phyloP scores from a whole-genome alignment of 2,113 vertebrate genomes.

The Tichodroma muraria region DNA sequence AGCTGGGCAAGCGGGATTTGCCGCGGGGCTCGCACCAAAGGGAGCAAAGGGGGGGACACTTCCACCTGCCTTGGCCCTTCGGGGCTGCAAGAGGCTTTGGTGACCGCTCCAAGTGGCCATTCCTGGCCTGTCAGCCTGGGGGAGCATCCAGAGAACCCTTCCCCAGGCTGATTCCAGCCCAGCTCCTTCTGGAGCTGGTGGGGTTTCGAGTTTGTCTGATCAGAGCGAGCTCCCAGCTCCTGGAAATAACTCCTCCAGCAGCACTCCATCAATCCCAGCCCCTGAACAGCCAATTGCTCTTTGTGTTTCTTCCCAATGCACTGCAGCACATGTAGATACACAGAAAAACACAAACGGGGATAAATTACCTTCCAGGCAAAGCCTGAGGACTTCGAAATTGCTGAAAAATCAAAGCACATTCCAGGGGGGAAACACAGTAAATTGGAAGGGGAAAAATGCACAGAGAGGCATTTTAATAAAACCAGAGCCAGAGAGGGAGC shows the following conservation, averaged over 20 bases:
- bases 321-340: background rate
- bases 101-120: background rate
- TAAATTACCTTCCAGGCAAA: conserved; percentile 36
- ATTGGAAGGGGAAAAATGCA: background rate
- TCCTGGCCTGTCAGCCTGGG: accelerated
- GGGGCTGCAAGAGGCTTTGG: background rate
- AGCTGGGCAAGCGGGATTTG: background rate
- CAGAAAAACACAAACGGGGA: background rate
- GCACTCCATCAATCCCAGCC: background rate
- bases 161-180: background rate
- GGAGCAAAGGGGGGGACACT: background rate
- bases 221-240: background rate
- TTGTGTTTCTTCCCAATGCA: background rate
- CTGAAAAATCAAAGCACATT: conserved; percentile 48
- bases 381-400: conserved; percentile 3
- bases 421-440: background rate
- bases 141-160: background rate
- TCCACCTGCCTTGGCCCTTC: accelerated
- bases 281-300: background rate
- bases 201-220: background rate
- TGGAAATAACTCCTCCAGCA: background rate
- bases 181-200: background rate
- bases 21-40: accelerated
- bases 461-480: conserved; percentile 1
- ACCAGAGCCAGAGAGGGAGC: background rate